phyloP scores from a whole-genome alignment of 2,888 invertebrate genomes.

The Arctia plantaginis region DNA sequence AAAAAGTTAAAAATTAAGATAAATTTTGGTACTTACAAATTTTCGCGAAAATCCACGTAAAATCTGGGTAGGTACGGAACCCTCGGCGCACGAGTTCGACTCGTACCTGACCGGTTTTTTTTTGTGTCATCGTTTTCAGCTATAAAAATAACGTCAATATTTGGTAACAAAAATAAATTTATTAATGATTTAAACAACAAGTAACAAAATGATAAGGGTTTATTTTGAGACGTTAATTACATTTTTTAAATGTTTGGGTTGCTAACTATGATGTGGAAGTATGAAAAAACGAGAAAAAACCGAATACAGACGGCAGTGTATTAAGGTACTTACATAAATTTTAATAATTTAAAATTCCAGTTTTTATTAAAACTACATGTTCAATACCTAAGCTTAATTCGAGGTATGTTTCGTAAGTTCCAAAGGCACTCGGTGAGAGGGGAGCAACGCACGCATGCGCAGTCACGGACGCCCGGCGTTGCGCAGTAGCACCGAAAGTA shows the following conservation, averaged over 20 bases:
- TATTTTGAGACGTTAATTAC: too few species aligned
- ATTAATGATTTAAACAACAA: too few species aligned
- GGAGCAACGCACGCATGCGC: constrained; percentile 54
- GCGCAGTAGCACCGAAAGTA: constrained; percentile 58
- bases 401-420: constrained; percentile 41
- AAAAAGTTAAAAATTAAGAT: too few species aligned
- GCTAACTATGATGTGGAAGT: not conserved
- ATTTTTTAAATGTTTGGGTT: not conserved
- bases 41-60: too few species aligned
- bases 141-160: too few species aligned
- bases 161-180: too few species aligned
- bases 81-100: too few species aligned
- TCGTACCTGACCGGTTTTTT: too few species aligned
- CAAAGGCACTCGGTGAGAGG: constrained; percentile 54
- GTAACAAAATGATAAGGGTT: too few species aligned
- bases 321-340: not conserved
- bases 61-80: too few species aligned
- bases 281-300: not conserved
- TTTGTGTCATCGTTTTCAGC: too few species aligned
- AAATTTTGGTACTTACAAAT: too few species aligned
- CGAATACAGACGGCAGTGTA: not conserved
- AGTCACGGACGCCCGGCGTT: constrained; percentile 71
- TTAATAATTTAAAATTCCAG: not conserved
- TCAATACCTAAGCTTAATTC: not conserved
- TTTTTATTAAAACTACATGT: not conserved